These are phyloP conservation scores for Pachliopta kotzebuea DNA, from an alignment of 2,888 invertebrate species.

Conservation along the genomic window DNA sequence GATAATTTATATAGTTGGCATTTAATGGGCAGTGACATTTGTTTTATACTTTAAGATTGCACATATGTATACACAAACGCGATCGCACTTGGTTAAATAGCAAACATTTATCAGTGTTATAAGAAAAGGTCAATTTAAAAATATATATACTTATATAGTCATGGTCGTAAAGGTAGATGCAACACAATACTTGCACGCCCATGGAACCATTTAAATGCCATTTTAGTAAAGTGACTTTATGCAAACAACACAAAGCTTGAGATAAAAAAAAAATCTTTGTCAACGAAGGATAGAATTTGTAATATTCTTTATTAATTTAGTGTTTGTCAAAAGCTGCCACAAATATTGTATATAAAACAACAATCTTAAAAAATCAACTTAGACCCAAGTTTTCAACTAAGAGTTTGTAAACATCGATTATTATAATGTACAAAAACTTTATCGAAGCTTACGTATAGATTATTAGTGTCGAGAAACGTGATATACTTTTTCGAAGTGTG, in stretches of 20 bases:
- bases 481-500: neutral
- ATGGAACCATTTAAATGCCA: slow-evolving; percentile 14
- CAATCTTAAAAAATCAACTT: too few species aligned
- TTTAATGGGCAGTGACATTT: slow-evolving; percentile 1
- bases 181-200: slow-evolving; percentile 15
- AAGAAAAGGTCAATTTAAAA: slow-evolving; percentile 10
- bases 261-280: neutral
- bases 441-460: neutral
- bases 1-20: neutral
- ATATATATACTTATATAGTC: slow-evolving; percentile 3
- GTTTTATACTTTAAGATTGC: neutral
- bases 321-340: too few species aligned
- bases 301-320: too few species aligned
- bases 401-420: neutral
- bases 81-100: neutral
- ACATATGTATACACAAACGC: neutral
- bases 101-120: slow-evolving; percentile 3
- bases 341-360: too few species aligned
- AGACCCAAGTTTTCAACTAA: too few species aligned
- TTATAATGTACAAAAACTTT: neutral
- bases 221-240: slow-evolving; percentile 1
- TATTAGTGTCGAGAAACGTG: neutral
- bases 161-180: slow-evolving; percentile 5
- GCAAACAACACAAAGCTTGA: neutral
- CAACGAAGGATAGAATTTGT: neutral